phyloP scores from a whole-genome alignment of 2,888 invertebrate species.

The Ectemnius continuus region DNA sequence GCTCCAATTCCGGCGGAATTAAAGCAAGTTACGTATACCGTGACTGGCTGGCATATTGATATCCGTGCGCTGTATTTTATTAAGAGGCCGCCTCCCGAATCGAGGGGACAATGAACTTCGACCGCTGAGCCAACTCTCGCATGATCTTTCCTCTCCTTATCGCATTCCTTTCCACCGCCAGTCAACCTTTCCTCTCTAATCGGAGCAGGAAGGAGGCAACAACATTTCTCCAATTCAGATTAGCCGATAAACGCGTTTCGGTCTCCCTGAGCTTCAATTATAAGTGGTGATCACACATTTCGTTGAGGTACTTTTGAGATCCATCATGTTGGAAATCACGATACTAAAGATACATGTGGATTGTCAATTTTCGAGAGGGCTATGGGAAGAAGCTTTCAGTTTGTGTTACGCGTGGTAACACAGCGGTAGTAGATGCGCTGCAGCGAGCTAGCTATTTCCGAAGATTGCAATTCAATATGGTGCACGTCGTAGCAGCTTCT shows the following conservation, averaged over 20 bases:
- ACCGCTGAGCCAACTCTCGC: neutral
- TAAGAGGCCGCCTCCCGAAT: slow-evolving; percentile 25
- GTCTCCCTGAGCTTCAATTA: too few species aligned
- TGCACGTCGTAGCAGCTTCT: slow-evolving; percentile 43
- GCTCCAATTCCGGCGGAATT: slow-evolving; percentile 52
- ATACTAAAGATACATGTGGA: too few species aligned
- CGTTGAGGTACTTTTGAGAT: too few species aligned
- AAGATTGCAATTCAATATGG: slow-evolving; percentile 61
- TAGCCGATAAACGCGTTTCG: too few species aligned
- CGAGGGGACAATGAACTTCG: slow-evolving; percentile 27
- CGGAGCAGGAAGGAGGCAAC: too few species aligned
- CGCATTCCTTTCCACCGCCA: too few species aligned
- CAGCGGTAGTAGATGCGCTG: slow-evolving; percentile 15
- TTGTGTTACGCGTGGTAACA: slow-evolving; percentile 17
- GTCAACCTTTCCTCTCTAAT: too few species aligned
- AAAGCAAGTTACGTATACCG: slow-evolving; percentile 41
- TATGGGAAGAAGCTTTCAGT: slow-evolving; percentile 6
- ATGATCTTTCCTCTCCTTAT: neutral
- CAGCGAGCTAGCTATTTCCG: slow-evolving; percentile 24
- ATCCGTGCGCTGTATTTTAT: slow-evolving; percentile 28
- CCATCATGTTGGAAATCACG: too few species aligned
- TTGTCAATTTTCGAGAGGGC: slow-evolving; percentile 7
- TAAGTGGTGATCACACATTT: too few species aligned
- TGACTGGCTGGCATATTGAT: slow-evolving; percentile 33
- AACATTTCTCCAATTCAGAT: too few species aligned